A percentile compares a stretch with the other conserved stretches of the same genome.
Conservation (phyloP, 1,140 invertebrate species). For the Atta texana region DNA sequence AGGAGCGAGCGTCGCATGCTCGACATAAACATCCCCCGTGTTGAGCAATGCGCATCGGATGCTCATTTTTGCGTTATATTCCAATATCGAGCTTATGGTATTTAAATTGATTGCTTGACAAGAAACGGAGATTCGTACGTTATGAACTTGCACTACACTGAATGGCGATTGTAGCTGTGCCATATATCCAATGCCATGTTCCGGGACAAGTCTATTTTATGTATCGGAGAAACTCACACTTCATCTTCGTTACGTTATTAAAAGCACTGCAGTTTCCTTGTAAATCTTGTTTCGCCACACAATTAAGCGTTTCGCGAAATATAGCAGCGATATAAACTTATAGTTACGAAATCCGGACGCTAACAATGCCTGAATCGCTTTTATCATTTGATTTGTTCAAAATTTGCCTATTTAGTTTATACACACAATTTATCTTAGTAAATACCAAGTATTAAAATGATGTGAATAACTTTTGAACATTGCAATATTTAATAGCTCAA, state of each 20-base stretch:
- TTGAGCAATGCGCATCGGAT: conserved; percentile 76
- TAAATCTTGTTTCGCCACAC: conserved; percentile 30
- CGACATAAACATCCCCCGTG: conserved; percentile 71
- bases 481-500: neutral
- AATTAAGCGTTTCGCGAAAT: neutral
- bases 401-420: neutral
- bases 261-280: conserved; percentile 8
- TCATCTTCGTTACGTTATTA: conserved; percentile 51
- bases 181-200: neutral
- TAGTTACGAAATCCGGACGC: neutral
- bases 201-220: conserved; percentile 46
- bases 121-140: conserved; percentile 33
- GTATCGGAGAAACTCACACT: conserved; percentile 27
- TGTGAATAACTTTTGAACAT: too few species aligned
- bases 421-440: neutral
- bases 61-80: conserved; percentile 63
- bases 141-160: neutral
- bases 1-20: conserved; percentile 61
- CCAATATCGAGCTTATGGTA: conserved; percentile 39
- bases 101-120: conserved; percentile 52
- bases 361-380: neutral
- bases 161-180: neutral
- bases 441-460: neutral
- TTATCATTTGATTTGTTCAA: neutral
- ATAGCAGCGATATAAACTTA: conserved; percentile 27